Percentiles rank a stretch among this genome's conserved stretches.
These are phyloP conservation scores for Etheostoma cragini DNA, from an alignment of 2,113 vertebrate genomes.

Conservation along the genomic window DNA sequence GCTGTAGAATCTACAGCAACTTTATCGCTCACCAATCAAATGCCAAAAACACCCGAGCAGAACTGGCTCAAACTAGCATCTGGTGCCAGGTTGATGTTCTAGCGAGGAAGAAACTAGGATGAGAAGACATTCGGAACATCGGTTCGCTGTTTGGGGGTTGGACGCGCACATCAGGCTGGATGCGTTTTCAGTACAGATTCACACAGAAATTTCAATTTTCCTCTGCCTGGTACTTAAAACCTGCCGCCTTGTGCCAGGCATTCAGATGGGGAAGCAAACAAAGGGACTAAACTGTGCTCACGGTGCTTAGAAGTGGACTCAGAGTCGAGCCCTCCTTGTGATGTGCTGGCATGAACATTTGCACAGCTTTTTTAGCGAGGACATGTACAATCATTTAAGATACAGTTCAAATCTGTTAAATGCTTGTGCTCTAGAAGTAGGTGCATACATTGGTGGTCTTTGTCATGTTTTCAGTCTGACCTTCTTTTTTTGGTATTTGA, in stretches of 20 bases:
- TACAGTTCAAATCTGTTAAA: too few species aligned
- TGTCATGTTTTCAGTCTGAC: too few species aligned
- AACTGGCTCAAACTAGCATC: conserved; percentile 31
- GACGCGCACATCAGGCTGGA: background rate
- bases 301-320: conserved; percentile 32
- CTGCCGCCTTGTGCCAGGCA: conserved; percentile 13
- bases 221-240: conserved; percentile 32
- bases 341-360: background rate
- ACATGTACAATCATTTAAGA: background rate
- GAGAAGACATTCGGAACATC: conserved; percentile 32
- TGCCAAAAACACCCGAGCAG: conserved; percentile 25
- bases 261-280: conserved; percentile 11
- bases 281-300: conserved; percentile 19
- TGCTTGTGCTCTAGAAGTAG: background rate
- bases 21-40: conserved; percentile 57
- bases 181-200: background rate
- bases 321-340: background rate
- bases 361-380: background rate
- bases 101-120: conserved; percentile 8
- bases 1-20: conserved; percentile 47
- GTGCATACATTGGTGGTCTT: background rate
- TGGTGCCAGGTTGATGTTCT: conserved; percentile 21
- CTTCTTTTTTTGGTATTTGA: too few species aligned
- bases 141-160: conserved; percentile 8
- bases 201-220: conserved; percentile 15